phyloP scores from a whole-genome alignment of 2,888 invertebrate genomes.

The Eubasilissa splendida region DNA sequence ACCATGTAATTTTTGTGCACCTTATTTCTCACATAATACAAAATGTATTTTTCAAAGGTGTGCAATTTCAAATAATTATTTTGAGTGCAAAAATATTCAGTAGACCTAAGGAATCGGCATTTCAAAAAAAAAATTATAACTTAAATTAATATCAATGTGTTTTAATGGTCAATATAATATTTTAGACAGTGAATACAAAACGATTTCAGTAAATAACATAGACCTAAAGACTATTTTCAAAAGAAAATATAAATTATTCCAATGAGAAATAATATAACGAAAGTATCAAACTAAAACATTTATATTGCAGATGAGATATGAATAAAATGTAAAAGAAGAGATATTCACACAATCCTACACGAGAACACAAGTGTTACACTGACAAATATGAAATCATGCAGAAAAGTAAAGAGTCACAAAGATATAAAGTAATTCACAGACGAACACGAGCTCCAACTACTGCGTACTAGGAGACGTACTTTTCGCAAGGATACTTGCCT shows the following conservation, averaged over 20 bases:
- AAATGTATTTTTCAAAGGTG: too few relatives aligned
- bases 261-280: not conserved
- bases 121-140: too few relatives aligned
- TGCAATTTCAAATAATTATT: too few relatives aligned
- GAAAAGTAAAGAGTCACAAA: conserved; percentile 9
- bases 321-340: not conserved
- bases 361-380: conserved; percentile 20
- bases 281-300: not conserved
- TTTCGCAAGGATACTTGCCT: not conserved
- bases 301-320: conserved; percentile 3
- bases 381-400: conserved; percentile 30
- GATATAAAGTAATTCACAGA: conserved; percentile 14
- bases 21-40: too few relatives aligned
- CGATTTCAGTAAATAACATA: too few relatives aligned
- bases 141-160: too few relatives aligned
- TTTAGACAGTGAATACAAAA: too few relatives aligned
- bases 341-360: conserved; percentile 32
- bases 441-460: conserved; percentile 17
- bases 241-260: not conserved
- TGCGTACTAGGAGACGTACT: conserved; percentile 15
- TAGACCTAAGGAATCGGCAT: too few relatives aligned
- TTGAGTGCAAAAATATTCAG: too few relatives aligned
- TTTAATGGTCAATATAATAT: too few relatives aligned
- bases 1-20: too few relatives aligned
- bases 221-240: not conserved